Conservation (phyloP, 2,113 vertebrate species). For the Cervus canadensis region DNA sequence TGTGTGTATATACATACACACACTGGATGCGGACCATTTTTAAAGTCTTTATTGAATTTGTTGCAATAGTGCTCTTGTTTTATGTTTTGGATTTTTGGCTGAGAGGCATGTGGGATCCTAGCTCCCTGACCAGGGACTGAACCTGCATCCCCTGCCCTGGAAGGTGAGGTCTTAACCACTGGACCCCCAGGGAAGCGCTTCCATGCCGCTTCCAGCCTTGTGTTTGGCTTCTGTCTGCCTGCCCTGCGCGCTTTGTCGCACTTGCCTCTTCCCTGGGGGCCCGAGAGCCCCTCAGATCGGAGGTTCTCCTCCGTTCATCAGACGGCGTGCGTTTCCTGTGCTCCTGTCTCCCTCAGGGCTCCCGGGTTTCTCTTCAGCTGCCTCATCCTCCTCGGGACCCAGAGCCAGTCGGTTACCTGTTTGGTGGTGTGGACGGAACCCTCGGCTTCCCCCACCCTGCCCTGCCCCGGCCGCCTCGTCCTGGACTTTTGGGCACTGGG, state of each 20-base stretch:
- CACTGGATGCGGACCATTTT: background rate
- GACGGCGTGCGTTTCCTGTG: background rate
- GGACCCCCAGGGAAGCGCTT: background rate
- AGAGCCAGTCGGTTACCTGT: no score
- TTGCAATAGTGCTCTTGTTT: background rate
- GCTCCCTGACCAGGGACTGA: background rate
- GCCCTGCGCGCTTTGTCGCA: fast-evolving
- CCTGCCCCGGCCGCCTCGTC: fast-evolving
- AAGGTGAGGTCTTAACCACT: background rate
- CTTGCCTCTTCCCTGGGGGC: background rate
- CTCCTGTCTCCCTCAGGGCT: background rate
- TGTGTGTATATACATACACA: background rate
- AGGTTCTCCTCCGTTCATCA: fast-evolving
- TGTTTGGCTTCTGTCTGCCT: no score
- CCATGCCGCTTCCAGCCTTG: background rate
- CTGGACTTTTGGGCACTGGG: background rate
- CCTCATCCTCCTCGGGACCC: background rate
- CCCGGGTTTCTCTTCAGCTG: no score
- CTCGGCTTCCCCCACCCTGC: fast-evolving
- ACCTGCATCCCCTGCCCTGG: background rate
- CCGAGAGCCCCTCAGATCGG: no score
- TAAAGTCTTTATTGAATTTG: background rate
- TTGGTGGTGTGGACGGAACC: background rate
- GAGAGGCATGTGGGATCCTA: background rate
- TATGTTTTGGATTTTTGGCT: background rate